Base-by-base conservation (phyloP, 1,140 invertebrate species). In the Trachymyrmex septentrionalis region DNA sequence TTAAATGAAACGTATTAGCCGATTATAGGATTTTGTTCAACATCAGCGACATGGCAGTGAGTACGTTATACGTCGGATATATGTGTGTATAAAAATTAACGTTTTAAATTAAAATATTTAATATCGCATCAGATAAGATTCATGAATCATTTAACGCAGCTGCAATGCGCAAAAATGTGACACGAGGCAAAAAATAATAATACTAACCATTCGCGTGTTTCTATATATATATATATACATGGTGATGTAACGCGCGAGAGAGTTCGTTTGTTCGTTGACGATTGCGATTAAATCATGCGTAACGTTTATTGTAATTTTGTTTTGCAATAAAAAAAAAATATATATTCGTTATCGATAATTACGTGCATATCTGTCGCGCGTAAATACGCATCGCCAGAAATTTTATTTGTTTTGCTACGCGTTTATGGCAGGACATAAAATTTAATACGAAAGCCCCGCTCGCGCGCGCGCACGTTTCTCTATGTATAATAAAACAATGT, bases 91-190 rank as follows among this genome's bases (percentile, higher is more conserved):
- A 59, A 73, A 44, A 73, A 73, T 84, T 84, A 75, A 84, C 19
- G 73, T 84, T 82, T 63, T 34, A 63, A 75, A 84, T 75, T 75
- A 84, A 84, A 75, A 84, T 84, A 75, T 84, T 84, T 84, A 84
- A 75, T 44, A 19, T 84, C 30, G 44, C 69, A 21, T 75, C 80
- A 69, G 66, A 57, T 84, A 84, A 84, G 80, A 73, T 71, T 73
- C 80, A 75, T 75, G 67, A 84, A 73, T 84, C 80, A 84, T 75
- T 73, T 75, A 75, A 84, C 73, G 55, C 55, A 61, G 27, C 80
- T 61, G 69, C 69, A 84, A 44, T 75, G 80, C 80, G 80, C 80
- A 84, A 61, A 84, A 84, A 84, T 84, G 55, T 75, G 80, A 84
- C 80, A 24, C 53, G 80, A 19, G 53, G 21, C 19, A 71, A 66